Evolutionary conservation across 2,113 vertebrate genomes (phyloP).

Genomic region (Lathamus discolor): DNA sequence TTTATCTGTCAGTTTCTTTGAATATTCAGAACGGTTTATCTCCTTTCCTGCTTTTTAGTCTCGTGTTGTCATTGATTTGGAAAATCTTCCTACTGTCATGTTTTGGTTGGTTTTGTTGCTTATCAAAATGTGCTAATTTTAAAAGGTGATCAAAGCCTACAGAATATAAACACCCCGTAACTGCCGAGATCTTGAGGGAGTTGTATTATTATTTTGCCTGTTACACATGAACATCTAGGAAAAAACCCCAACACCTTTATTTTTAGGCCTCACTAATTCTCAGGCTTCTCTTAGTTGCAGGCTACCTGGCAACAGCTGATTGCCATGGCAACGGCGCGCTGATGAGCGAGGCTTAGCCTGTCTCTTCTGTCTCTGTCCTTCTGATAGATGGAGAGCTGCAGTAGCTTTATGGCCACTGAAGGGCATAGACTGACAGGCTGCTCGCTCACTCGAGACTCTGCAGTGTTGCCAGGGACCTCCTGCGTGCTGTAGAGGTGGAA

Average conservation of each 20-base stretch:
- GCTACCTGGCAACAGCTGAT: conserved; percentile 84
- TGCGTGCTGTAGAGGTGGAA: not conserved
- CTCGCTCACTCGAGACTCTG: not conserved
- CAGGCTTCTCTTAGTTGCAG: conserved; percentile 66
- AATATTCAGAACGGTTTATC: not conserved
- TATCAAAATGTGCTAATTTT: not conserved
- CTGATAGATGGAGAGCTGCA: not conserved
- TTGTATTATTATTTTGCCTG: conserved; percentile 54
- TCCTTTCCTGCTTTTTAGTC: not conserved
- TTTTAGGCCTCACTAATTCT: conserved; percentile 83
- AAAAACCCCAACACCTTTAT: conserved; percentile 69
- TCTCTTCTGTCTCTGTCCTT: conserved; percentile 40
- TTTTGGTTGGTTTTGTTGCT: not conserved
- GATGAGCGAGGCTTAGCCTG: conserved; percentile 66
- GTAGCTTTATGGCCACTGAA: not conserved
- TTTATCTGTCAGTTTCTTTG: not conserved
- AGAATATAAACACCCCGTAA: not conserved
- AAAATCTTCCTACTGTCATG: not conserved
- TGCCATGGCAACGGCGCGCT: conserved; percentile 75
- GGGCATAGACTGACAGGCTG: not conserved
- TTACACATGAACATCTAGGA: conserved; percentile 58
- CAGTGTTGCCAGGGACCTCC: not conserved
- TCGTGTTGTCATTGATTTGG: not conserved
- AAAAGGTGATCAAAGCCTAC: conserved; percentile 5
- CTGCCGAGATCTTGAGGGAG: not conserved